Conservation (phyloP, 2,888 invertebrate species). For the Drosophila eohydei region DNA sequence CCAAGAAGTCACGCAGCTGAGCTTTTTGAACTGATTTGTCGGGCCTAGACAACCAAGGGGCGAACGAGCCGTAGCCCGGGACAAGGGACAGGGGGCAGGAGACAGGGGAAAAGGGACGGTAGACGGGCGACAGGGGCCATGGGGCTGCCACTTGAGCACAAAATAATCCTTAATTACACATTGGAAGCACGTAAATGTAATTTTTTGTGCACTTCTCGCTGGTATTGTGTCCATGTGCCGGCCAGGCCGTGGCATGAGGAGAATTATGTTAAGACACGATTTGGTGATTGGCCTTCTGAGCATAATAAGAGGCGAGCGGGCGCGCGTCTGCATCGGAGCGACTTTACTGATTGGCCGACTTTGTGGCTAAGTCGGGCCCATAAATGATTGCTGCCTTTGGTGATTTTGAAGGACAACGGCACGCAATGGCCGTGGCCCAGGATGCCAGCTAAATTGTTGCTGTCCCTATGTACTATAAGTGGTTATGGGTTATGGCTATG, state of each 20-base stretch:
- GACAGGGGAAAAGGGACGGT: neutral
- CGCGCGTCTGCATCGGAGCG: slow-evolving; percentile 31
- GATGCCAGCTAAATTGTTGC: slow-evolving; percentile 27
- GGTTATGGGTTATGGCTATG: slow-evolving; percentile 55
- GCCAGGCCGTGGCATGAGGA: slow-evolving; percentile 33
- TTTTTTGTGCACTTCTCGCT: slow-evolving; percentile 72
- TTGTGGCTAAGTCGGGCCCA: slow-evolving; percentile 66
- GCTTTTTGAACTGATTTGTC: slow-evolving; percentile 75
- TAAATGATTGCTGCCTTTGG: slow-evolving; percentile 76
- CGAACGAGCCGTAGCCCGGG: slow-evolving; percentile 2
- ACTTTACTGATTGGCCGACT: slow-evolving; percentile 71
- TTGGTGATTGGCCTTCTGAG: slow-evolving; percentile 72
- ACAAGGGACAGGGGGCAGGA: neutral
- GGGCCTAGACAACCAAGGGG: slow-evolving; percentile 70
- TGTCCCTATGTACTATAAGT: slow-evolving; percentile 35
- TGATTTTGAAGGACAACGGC: slow-evolving; percentile 69
- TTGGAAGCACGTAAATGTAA: slow-evolving; percentile 80
- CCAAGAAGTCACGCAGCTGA: slow-evolving; percentile 71
- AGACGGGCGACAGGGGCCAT: neutral
- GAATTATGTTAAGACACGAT: slow-evolving; percentile 79
- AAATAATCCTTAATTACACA: slow-evolving; percentile 80
- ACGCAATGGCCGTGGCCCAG: slow-evolving; percentile 29
- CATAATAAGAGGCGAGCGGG: slow-evolving; percentile 38
- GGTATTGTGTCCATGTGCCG: slow-evolving; percentile 46
- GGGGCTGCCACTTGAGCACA: slow-evolving; percentile 72